Evolutionary conservation across 2,888 invertebrate species (phyloP).

Genomic region (Drosophila limbata): DNA sequence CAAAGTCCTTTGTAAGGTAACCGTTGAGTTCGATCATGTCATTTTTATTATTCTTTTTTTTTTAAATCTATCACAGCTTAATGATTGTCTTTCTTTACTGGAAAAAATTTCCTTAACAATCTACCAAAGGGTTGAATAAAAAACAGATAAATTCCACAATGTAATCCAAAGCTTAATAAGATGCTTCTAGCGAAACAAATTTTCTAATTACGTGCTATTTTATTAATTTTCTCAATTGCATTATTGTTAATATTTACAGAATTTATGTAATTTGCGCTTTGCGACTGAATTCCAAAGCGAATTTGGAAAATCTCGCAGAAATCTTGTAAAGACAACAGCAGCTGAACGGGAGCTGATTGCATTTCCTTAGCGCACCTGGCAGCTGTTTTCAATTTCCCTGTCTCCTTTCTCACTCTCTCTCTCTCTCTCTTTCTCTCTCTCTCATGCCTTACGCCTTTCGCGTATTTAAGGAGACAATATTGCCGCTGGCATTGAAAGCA

Average conservation of each 20-base stretch:
- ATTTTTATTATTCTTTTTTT: too few species aligned
- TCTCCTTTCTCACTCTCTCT: neutral
- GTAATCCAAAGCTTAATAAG: neutral
- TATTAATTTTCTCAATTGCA: neutral
- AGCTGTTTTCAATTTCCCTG: slow-evolving; percentile 67
- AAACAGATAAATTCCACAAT: neutral
- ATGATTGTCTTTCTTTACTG: too few species aligned
- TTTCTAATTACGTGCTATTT: neutral
- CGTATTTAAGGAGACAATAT: slow-evolving; percentile 50
- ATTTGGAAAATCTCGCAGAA: slow-evolving; percentile 23
- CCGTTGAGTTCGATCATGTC: too few species aligned
- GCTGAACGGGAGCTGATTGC: slow-evolving; percentile 59
- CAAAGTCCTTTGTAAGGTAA: too few species aligned
- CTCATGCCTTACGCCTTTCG: neutral
- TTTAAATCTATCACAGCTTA: too few species aligned
- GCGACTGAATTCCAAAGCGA: slow-evolving; percentile 3
- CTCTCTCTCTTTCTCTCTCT: neutral
- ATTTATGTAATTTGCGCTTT: slow-evolving; percentile 12
- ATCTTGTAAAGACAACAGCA: slow-evolving; percentile 38
- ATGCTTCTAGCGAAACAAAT: neutral
- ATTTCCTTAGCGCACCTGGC: slow-evolving; percentile 67
- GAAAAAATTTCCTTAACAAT: too few species aligned
- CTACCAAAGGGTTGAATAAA: neutral
- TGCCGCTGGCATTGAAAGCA: slow-evolving; percentile 70
- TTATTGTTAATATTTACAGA: slow-evolving; percentile 22